Evolutionary conservation across 2,113 vertebrate genomes (phyloP), one percentile per base, ranked within the genome.

Genomic region (Dasyornis broadbenti): DNA sequence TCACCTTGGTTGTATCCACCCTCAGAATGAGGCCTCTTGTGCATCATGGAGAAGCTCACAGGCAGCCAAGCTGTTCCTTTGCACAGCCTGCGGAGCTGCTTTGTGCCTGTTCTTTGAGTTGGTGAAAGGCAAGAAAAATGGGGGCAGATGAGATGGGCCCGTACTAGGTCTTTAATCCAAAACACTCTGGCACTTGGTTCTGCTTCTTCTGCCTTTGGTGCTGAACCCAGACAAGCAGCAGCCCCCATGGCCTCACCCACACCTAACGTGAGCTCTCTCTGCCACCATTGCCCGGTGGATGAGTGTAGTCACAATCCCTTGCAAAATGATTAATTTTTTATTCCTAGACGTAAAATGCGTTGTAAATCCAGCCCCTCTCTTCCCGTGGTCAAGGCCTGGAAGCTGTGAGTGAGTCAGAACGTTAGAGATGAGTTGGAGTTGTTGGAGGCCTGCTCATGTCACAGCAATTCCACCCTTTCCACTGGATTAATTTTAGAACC

Each of bases 161-260:
- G 0, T 87, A 63, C 53, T 42, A 69, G 54, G 44, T 39, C 24
- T 80, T 60, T 77, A 63, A 89, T 60, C 44, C 39, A 40, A 15
- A 76, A 5, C 15, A 3, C 13, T 60, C 21, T 54, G 83, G 57
- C 3, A 3, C 37, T 33, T 63, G 39, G 9, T 81, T 68, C 61
- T 89, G 42, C 15, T 56, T 79, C 15, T 31, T 77, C 57, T 83
- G 37, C 66, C 37, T 50, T 60, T 3, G 2, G 31, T 79, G 68
- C 64, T 80, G 70, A 91, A 6, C 68, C 12, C 33, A 15, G 85
- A 45, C 85, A 59, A 82, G 79, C 82, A 93, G 92, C 75, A 90
- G 40, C 87, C 68, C 52, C 82, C 57, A 35, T 60, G 85, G 82
- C 76, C 78, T 86, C 57, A 56, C 7, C 69, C 47, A 42, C 5